Evolutionary conservation across 2,888 invertebrate species (phyloP).

Genomic region (Pseudococcus viburni): DNA sequence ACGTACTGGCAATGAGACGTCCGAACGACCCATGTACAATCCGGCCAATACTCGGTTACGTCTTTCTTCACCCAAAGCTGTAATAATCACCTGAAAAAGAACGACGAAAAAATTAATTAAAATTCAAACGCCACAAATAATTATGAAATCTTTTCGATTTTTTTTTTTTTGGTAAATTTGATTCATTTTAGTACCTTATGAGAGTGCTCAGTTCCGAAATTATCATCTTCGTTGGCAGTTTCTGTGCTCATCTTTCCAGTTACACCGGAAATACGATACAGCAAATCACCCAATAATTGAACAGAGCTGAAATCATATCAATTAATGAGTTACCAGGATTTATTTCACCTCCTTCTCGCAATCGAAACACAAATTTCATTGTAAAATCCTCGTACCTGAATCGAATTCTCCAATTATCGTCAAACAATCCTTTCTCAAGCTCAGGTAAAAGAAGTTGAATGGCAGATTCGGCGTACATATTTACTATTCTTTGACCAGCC

Average conservation of each 20-base stretch:
- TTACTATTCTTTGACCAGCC: slow-evolving; percentile 95
- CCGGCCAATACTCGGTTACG: slow-evolving; percentile 94
- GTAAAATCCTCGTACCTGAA: slow-evolving; percentile 71
- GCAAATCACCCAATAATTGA: slow-evolving; percentile 92
- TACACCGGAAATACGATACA: slow-evolving; percentile 97
- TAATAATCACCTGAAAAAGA: slow-evolving; percentile 82
- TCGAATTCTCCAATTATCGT: slow-evolving; percentile 98
- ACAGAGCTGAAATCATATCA: slow-evolving; percentile 80
- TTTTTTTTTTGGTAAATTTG: neutral
- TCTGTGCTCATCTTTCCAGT: slow-evolving; percentile 99
- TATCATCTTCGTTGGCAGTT: slow-evolving; percentile 98
- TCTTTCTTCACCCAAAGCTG: slow-evolving; percentile 88
- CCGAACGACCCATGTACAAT: slow-evolving; percentile 96
- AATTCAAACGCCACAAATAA: too few relatives aligned
- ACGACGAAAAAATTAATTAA: too few relatives aligned
- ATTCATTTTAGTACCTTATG: slow-evolving; percentile 73
- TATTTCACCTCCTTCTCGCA: neutral
- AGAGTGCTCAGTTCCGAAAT: slow-evolving; percentile 97
- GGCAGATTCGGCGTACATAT: slow-evolving; percentile 95
- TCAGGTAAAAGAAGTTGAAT: slow-evolving; percentile 94
- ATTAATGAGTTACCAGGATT: neutral
- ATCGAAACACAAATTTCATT: neutral
- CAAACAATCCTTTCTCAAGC: slow-evolving; percentile 92
- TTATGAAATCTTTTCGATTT: too few relatives aligned
- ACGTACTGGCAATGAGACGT: slow-evolving; percentile 95